A percentile compares a stretch with the other conserved stretches of the same genome.
Conservation (phyloP, 2,888 invertebrate species). For the Drosophila maculinotata region DNA sequence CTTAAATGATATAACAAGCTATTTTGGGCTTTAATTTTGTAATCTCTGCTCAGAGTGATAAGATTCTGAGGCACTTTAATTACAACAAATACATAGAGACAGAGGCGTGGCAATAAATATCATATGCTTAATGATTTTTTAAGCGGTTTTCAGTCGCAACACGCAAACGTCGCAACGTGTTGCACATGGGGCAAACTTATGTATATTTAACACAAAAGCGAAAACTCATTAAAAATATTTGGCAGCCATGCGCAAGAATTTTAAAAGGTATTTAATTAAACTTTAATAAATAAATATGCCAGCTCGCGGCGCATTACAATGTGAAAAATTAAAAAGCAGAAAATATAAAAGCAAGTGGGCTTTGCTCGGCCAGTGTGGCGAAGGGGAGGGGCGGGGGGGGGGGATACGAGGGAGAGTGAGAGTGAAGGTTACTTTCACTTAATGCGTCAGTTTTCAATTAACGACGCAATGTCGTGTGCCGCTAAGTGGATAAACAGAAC, state of each 20-base stretch:
- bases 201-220: conserved; percentile 58
- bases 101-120: conserved; percentile 8
- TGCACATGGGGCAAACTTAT: conserved; percentile 24
- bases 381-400: background rate
- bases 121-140: conserved; percentile 39
- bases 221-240: conserved; percentile 78
- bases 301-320: conserved; percentile 42
- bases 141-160: conserved; percentile 45
- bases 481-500: conserved; percentile 72
- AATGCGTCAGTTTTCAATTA: conserved; percentile 78
- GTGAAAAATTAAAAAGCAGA: conserved; percentile 56
- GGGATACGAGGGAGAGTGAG: too few species aligned
- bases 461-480: conserved; percentile 57
- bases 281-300: conserved; percentile 69
- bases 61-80: background rate
- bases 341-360: conserved; percentile 38
- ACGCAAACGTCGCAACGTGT: conserved; percentile 49
- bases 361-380: conserved; percentile 8
- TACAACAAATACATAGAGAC: background rate
- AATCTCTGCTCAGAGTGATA: background rate
- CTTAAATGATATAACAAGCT: conserved; percentile 16
- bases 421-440: conserved; percentile 46
- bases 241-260: conserved; percentile 67
- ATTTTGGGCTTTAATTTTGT: background rate
- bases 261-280: conserved; percentile 78